phyloP scores from a whole-genome alignment of 2,797 vertebrate genomes.

The Myotis vivesi region DNA sequence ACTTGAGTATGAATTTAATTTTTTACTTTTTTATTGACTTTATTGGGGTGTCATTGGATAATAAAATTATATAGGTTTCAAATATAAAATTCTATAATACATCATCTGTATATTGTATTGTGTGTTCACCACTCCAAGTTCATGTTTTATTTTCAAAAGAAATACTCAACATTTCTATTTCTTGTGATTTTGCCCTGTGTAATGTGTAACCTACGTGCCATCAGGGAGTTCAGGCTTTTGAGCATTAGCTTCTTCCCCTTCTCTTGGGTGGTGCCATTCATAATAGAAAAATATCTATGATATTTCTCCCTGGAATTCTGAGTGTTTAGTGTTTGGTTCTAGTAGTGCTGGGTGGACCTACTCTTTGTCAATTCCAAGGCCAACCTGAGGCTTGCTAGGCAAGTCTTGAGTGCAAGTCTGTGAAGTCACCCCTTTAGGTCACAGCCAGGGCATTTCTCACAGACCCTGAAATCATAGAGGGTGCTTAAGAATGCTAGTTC shows the following conservation, averaged over 20 bases:
- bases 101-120: background rate
- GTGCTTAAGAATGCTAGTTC: background rate
- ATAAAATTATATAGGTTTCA: background rate
- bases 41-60: background rate
- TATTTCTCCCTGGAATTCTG: background rate
- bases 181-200: too few relatives aligned
- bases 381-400: background rate
- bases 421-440: background rate
- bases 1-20: background rate
- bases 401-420: background rate
- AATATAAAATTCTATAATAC: background rate
- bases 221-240: background rate
- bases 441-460: background rate
- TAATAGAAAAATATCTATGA: background rate
- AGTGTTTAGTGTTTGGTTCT: background rate
- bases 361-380: background rate
- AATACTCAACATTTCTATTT: background rate
- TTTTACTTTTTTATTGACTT: background rate
- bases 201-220: too few relatives aligned
- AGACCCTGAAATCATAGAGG: background rate
- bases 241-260: background rate
- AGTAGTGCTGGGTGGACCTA: background rate
- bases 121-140: background rate
- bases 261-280: background rate
- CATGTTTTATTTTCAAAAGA: slow-evolving; percentile 29